Percentiles rank a stretch among this genome's conserved stretches.
Evolutionary conservation across 2,888 invertebrate species (phyloP).

Genomic region (Drosophila acutilabella): DNA sequence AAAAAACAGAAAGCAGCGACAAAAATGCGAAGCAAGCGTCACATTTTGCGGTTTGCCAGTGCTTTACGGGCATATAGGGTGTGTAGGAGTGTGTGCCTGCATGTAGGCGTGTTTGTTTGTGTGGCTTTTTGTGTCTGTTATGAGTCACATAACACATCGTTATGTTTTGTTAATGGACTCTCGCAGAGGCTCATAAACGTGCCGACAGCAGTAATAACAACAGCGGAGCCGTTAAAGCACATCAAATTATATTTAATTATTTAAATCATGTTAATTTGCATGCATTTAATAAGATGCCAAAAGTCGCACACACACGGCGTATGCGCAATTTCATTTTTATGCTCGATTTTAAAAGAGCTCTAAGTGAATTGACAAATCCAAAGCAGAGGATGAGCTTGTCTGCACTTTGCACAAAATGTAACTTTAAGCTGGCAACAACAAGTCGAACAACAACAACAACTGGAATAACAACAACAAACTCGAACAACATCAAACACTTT

Average conservation of each 20-base stretch:
- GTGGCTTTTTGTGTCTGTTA: slow-evolving; percentile 59
- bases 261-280: slow-evolving; percentile 79
- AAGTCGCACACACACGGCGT: slow-evolving; percentile 28
- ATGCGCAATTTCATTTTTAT: slow-evolving; percentile 51
- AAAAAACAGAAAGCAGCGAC: slow-evolving; percentile 36
- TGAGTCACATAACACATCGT: slow-evolving; percentile 82
- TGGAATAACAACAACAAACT: slow-evolving; percentile 36
- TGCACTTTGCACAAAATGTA: slow-evolving; percentile 65
- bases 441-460: slow-evolving; percentile 45
- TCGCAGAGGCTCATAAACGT: slow-evolving; percentile 59
- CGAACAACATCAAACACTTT: slow-evolving; percentile 76
- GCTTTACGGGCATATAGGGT: slow-evolving; percentile 22
- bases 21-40: slow-evolving; percentile 50
- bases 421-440: slow-evolving; percentile 68
- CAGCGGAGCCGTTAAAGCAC: slow-evolving; percentile 59
- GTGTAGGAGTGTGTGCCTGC: slow-evolving; percentile 26
- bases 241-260: slow-evolving; percentile 79
- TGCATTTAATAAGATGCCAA: slow-evolving; percentile 53
- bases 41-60: slow-evolving; percentile 60
- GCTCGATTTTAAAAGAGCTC: slow-evolving; percentile 46
- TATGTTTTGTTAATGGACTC: slow-evolving; percentile 83
- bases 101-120: slow-evolving; percentile 18
- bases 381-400: slow-evolving; percentile 56
- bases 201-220: slow-evolving; percentile 34
- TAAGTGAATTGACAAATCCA: slow-evolving; percentile 50